phyloP scores from a whole-genome alignment of 1,140 invertebrate genomes.

The Muscidifurax raptorellus region DNA sequence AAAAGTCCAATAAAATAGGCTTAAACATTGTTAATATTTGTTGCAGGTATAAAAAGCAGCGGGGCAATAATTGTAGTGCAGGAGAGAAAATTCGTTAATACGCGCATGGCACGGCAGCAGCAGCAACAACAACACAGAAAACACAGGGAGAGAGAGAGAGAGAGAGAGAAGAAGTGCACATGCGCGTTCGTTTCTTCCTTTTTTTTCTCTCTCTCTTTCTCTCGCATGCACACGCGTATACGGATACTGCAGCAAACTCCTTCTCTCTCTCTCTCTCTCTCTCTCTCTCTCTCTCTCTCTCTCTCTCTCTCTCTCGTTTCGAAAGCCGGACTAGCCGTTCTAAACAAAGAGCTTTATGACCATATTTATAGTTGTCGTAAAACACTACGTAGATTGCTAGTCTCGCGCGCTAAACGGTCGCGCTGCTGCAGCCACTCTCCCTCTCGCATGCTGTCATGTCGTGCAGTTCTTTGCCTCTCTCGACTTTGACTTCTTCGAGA shows the following conservation, averaged over 20 bases:
- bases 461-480: not conserved
- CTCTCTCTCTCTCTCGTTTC: slow-evolving; percentile 41
- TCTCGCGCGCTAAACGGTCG: slow-evolving; percentile 55
- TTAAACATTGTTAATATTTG: slow-evolving; percentile 41
- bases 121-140: not conserved
- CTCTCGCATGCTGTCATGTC: not conserved
- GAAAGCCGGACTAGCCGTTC: slow-evolving; percentile 66
- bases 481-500: not conserved
- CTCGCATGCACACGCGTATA: not conserved
- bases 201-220: too few relatives aligned
- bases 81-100: slow-evolving; percentile 17
- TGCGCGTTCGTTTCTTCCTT: slow-evolving; percentile 45
- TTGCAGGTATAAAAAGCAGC: slow-evolving; percentile 10
- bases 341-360: slow-evolving; percentile 71
- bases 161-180: not conserved
- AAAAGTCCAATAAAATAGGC: slow-evolving; percentile 42
- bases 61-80: slow-evolving; percentile 18
- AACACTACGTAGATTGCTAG: slow-evolving; percentile 65
- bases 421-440: slow-evolving; percentile 36
- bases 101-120: not conserved
- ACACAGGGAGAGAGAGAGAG: not conserved
- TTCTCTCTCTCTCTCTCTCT: not conserved
- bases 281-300: not conserved
- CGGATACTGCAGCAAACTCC: not conserved
- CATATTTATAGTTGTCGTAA: slow-evolving; percentile 73